Base-by-base conservation (phyloP, 2,113 vertebrate genomes). In the Sylvicapra grimmia region DNA sequence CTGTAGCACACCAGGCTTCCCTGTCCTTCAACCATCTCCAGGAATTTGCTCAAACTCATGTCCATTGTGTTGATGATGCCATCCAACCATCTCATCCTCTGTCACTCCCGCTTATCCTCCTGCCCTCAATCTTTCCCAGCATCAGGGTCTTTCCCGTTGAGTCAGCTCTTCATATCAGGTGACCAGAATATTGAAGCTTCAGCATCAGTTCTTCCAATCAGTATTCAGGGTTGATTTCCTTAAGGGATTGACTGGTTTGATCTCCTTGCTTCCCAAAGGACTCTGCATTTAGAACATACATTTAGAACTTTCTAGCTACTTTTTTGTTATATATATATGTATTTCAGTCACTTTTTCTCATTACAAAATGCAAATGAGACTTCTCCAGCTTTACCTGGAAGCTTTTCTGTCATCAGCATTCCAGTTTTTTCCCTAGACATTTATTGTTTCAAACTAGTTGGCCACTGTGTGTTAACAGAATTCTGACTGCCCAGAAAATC, bases 401-500 rank as follows among this genome's bases (percentile, higher is more conserved):
- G 25, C 51, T 83, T 97, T 90, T 86, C 87, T 18, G 3, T 94
- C 96, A 36, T 96, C 14, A 63, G 31, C 8, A 61, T 65, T 27
- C 75, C 90, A 0, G 8, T 2, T 86, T 77, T 96, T 58, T 85
- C 77, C 90, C 92, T 96, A 18, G 49, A 61, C 54, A 29, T 27
- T 29, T 33, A 6, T 92, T 96, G 56, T 29, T 93, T 40, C 49
- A 89, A 75, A 96, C 90, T 92, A 96, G 6, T 40, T 82, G 1
- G 53, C 59, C 51, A 40, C 54, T 89, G 12, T 90, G 86, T 61
- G 10, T 75, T 33, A 53, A 86, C 6, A 40, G 82, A 92, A 93
- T 84, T 90, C 80, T 94, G 33, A 96, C 16, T 49, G 33, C 53
- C 80, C 82, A 54, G 58, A 93, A 93, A 89, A n/a, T 94, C 19